phyloP scores from a whole-genome alignment of 2,113 vertebrate species.

The Himantopus leucocephalus region DNA sequence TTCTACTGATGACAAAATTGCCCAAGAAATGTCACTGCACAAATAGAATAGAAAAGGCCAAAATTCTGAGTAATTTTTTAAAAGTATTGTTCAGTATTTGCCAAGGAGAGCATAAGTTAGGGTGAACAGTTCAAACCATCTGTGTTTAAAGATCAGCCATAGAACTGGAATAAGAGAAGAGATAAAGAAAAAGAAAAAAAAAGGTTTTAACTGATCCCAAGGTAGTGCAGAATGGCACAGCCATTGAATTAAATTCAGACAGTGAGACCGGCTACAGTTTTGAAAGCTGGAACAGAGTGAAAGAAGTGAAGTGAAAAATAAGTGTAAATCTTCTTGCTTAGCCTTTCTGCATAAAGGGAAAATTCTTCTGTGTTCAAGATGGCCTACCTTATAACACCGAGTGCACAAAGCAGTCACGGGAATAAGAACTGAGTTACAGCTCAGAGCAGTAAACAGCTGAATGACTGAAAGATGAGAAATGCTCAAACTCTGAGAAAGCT shows the following conservation, averaged over 20 bases:
- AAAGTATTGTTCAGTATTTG: not conserved
- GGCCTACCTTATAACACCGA: not conserved
- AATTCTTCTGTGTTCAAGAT: not conserved
- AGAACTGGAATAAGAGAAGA: not conserved
- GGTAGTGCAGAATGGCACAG: not conserved
- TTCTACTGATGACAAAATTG: not conserved
- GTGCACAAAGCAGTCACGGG: not conserved
- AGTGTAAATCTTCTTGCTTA: not conserved
- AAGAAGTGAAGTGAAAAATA: not conserved
- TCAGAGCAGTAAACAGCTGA: not conserved
- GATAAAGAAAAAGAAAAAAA: not conserved
- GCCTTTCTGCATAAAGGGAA: not conserved
- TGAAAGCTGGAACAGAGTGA: not conserved
- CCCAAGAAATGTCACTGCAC: not conserved
- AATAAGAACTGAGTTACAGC: not conserved
- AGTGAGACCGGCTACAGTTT: not conserved
- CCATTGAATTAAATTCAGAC: not conserved
- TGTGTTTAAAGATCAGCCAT: not conserved
- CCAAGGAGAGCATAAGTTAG: not conserved
- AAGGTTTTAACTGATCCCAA: not conserved
- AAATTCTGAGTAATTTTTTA: not conserved
- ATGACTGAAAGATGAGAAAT: not conserved
- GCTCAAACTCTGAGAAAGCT: not conserved
- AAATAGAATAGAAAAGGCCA: not conserved
- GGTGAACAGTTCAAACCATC: not conserved